Evolutionary conservation across 2,113 vertebrate genomes (phyloP), one percentile per base, ranked within the genome.

Genomic region (Limanda limanda): DNA sequence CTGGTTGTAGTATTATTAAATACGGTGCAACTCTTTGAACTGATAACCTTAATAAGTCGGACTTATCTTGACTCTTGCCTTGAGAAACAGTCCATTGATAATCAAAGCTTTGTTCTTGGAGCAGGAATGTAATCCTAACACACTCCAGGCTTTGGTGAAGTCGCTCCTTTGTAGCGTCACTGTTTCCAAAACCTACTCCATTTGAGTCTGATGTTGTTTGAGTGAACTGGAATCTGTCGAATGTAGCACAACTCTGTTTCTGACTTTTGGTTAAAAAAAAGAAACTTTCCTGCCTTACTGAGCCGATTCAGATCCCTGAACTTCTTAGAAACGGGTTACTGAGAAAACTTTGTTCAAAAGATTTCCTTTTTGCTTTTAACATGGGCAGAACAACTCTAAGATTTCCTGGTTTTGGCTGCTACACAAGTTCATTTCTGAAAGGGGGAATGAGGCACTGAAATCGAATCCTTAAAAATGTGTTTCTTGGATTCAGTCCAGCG

Each of bases 391-490:
- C 51, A 60, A n/a, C 27, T 54, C 68, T 70, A 76, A 56, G 66
- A 77, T 60, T 70, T 51, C 20, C 17, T 51, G 47, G 47, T 51
- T 51, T 64, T 75, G 71, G 73, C 56, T 64, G 64, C 73, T 88
- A 42, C 58, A 86, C 61, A 57, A 77, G 79, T 71, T 78, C 54
- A 70, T 25, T 74, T 76, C 78, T 85, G 65, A 68, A 86, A 72
- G 73, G 27, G 58, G 84, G 80, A 87, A 86, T 82, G 82, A 87
- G 68, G 68, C 83, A 69, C 72, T 92, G 94, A 93, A 94, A 94
- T 87, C 4, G 69, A 94, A 93, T 91, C 91, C 92, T 87, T 86
- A 92, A 93, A 94, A 94, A 94, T 94, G 90, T 88, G 88, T 88
- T 71, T 88, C 73, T 92, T 94, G 94, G 92, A 88, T 70, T 0